phyloP scores from a whole-genome alignment of 2,888 invertebrate species.

The Diarsia mendica region DNA sequence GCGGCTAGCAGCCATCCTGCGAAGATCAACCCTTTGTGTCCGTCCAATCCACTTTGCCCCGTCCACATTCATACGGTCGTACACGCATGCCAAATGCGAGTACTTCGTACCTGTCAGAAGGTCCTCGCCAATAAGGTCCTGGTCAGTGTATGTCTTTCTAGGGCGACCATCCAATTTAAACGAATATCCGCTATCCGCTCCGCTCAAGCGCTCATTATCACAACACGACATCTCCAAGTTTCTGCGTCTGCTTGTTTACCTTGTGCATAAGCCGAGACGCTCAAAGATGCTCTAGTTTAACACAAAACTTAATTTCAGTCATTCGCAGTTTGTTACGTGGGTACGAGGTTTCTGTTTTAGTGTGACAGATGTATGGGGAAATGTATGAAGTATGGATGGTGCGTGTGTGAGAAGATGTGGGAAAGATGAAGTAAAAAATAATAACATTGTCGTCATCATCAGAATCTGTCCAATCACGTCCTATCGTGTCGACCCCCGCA shows the following conservation, averaged over 20 bases:
- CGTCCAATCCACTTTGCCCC: too few species aligned
- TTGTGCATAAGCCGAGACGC: conserved; percentile 49
- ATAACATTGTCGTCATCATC: background rate
- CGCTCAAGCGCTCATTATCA: conserved; percentile 11
- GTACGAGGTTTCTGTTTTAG: background rate
- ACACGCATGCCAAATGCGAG: too few species aligned
- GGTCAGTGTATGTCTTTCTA: too few species aligned
- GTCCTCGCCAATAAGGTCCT: too few species aligned
- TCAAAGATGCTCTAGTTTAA: conserved; percentile 57
- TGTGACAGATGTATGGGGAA: background rate
- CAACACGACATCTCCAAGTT: conserved; percentile 41
- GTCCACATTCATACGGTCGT: too few species aligned
- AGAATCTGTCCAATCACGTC: background rate
- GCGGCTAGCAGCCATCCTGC: too few species aligned
- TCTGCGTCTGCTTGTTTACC: conserved; percentile 55
- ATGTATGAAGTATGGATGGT: background rate
- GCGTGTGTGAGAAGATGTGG: too few species aligned
- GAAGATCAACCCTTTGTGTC: too few species aligned
- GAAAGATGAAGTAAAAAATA: too few species aligned
- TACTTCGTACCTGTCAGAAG: too few species aligned
- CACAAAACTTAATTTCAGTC: conserved; percentile 54
- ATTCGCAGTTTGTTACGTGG: conserved; percentile 43
- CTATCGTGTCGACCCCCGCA: background rate
- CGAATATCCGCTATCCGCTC: conserved; percentile 29
- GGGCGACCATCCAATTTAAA: background rate